Conservation (phyloP, 2,888 invertebrate species). For the Bursaphelenchus okinawaensis region DNA sequence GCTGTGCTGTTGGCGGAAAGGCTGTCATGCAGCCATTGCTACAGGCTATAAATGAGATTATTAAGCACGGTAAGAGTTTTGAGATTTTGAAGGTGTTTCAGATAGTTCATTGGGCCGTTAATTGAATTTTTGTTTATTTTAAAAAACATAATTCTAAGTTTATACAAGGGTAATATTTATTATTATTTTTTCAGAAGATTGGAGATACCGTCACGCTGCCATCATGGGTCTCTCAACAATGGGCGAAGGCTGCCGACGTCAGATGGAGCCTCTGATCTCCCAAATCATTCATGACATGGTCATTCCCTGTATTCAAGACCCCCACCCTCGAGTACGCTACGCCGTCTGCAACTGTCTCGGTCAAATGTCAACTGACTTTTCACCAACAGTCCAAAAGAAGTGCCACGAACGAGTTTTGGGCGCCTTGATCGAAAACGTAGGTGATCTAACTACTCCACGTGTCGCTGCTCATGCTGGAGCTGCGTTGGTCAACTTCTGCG, state of each 20-base stretch:
- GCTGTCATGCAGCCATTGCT: conserved; percentile 73
- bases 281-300: conserved; percentile 86
- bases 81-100: neutral
- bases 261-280: conserved; percentile 85
- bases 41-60: conserved; percentile 24
- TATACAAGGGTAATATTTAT: neutral
- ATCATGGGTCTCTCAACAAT: conserved; percentile 93
- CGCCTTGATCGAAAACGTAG: conserved; percentile 78
- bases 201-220: conserved; percentile 76
- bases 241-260: conserved; percentile 92
- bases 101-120: neutral
- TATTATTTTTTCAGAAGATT: conserved; percentile 60
- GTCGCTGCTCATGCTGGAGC: conserved; percentile 86
- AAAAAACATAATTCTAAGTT: neutral
- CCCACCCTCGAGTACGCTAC: conserved; percentile 84
- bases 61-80: conserved; percentile 26
- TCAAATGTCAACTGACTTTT: conserved; percentile 80
- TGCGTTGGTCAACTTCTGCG: conserved; percentile 96
- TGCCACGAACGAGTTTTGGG: conserved; percentile 92
- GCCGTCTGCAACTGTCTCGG: conserved; percentile 98
- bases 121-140: neutral
- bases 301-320: conserved; percentile 76
- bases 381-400: conserved; percentile 90
- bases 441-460: conserved; percentile 83
- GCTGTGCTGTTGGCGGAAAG: conserved; percentile 91